These are phyloP conservation scores for Sternotherus odoratus DNA, from an alignment of 2,797 vertebrate species.

Conservation along the genomic window DNA sequence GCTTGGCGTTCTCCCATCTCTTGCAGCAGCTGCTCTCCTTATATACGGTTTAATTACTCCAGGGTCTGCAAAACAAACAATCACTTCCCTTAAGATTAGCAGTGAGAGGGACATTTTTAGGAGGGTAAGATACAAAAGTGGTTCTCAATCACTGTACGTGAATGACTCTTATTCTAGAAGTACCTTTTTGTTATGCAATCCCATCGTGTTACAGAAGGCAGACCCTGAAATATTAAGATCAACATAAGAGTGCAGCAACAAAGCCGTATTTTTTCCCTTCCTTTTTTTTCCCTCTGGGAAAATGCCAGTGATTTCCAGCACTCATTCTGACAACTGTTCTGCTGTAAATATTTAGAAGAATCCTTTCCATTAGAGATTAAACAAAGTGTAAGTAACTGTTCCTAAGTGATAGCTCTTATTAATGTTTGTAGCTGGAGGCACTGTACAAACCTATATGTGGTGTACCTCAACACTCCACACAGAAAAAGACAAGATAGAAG, in stretches of 20 bases:
- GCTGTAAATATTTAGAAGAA: conserved; percentile 83
- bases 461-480: conserved; percentile 17
- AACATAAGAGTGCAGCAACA: conserved; percentile 3
- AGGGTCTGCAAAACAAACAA: conserved; percentile 28
- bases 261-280: not conserved
- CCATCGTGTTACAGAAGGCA: conserved; percentile 11
- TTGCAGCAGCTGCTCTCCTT: conserved; percentile 15
- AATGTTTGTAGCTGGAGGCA: conserved; percentile 68
- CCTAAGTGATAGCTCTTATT: conserved; percentile 76
- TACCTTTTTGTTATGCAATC: conserved; percentile 32
- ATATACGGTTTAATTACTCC: conserved; percentile 46
- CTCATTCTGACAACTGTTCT: conserved; percentile 79
- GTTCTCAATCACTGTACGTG: not conserved
- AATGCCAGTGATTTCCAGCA: conserved; percentile 71
- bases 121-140: conserved; percentile 37
- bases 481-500: conserved; percentile 45
- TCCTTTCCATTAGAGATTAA: conserved; percentile 80
- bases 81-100: conserved; percentile 37
- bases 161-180: conserved; percentile 22
- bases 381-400: conserved; percentile 80
- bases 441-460: conserved; percentile 39
- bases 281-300: conserved; percentile 22
- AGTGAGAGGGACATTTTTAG: conserved; percentile 50
- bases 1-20: not conserved
- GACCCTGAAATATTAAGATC: not conserved